Percentiles rank a stretch among this genome's conserved stretches.
Conservation (phyloP, 2,113 vertebrate genomes). For the Otus sunia region DNA sequence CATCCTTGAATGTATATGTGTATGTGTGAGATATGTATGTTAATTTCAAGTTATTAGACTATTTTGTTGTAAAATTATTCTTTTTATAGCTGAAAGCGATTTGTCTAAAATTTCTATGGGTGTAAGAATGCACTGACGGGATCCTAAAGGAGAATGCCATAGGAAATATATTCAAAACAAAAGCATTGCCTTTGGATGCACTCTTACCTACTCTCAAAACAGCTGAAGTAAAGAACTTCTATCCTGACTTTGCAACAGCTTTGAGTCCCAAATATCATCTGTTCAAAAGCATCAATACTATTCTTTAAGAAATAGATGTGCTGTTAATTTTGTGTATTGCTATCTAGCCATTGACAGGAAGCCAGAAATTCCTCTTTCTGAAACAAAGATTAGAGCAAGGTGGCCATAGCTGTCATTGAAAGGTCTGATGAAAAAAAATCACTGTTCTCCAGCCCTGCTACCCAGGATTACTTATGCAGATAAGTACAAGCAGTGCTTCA, state of each 20-base stretch:
- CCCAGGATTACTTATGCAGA: not conserved
- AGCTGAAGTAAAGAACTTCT: not conserved
- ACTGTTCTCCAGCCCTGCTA: not conserved
- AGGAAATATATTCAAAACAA: not conserved
- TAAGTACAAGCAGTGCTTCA: accelerated
- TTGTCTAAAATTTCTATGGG: not conserved
- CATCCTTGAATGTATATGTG: not conserved
- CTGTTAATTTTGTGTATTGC: not conserved
- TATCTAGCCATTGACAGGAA: not conserved
- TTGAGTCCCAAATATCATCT: not conserved
- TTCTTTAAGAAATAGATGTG: not conserved
- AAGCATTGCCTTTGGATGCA: not conserved
- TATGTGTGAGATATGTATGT: not conserved
- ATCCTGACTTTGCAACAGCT: not conserved
- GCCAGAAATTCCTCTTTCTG: not conserved
- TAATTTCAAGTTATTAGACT: not conserved
- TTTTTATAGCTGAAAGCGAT: not conserved
- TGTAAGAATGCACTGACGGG: not conserved
- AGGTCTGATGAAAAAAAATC: not conserved
- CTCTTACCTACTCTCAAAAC: not conserved
- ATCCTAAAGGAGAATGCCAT: not conserved
- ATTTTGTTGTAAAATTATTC: not conserved
- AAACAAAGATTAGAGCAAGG: not conserved
- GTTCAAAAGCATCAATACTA: not conserved
- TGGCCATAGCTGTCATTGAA: not conserved